Evolutionary conservation across 2,113 vertebrate species (phyloP).

Genomic region (Conger conger): DNA sequence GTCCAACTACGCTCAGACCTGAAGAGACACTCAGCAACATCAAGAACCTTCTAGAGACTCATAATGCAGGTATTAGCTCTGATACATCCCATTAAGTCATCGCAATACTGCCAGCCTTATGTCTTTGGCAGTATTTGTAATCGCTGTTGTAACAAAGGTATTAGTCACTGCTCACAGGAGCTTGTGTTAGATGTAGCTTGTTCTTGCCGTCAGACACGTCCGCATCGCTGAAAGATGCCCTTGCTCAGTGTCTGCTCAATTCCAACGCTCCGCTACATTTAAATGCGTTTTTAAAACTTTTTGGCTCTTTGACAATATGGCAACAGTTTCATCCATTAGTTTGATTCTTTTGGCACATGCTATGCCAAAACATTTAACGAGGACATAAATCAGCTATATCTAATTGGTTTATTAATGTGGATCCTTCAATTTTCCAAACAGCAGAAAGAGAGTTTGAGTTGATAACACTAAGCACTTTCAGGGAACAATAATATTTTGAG

Average conservation of each 20-base stretch:
- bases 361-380: conserved; percentile 16
- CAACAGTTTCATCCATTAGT: conserved; percentile 28
- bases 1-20: background rate
- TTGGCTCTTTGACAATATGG: conserved; percentile 21
- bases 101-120: background rate
- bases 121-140: background rate
- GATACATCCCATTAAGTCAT: background rate
- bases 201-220: background rate
- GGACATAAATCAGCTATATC: conserved; percentile 23
- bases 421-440: conserved; percentile 20
- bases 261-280: background rate
- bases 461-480: background rate
- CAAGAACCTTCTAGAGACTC: background rate
- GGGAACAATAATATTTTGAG: conserved; percentile 18
- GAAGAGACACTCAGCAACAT: background rate
- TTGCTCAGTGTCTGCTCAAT: background rate
- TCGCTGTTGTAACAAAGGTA: background rate
- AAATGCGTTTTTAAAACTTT: background rate
- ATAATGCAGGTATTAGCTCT: background rate
- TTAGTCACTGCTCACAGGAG: background rate
- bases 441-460: background rate
- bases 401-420: conserved; percentile 28
- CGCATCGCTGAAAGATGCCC: background rate
- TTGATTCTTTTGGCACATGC: conserved; percentile 7
- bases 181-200: background rate